Evolutionary conservation across 1,140 invertebrate genomes (phyloP).

Genomic region (Lineus longissimus): DNA sequence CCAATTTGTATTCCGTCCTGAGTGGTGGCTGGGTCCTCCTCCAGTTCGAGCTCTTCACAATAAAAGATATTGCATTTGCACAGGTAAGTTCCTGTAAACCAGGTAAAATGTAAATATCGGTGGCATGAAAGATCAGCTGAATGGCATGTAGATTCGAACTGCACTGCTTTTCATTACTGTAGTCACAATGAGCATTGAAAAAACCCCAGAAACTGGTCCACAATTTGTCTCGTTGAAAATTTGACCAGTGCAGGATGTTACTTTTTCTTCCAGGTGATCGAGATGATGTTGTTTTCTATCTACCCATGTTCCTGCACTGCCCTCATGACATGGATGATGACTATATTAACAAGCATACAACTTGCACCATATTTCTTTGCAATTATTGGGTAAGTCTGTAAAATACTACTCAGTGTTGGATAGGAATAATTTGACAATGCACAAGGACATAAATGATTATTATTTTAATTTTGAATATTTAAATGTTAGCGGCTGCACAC

Average conservation of each 20-base stretch:
- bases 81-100: conserved; percentile 21
- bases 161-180: too few species aligned
- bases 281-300: conserved; percentile 32
- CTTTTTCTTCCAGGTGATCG: conserved; percentile 28
- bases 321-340: conserved; percentile 30
- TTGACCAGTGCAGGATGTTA: too few species aligned
- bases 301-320: conserved; percentile 32
- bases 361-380: conserved; percentile 27
- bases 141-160: too few species aligned
- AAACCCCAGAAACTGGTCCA: too few species aligned
- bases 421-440: neutral
- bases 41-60: conserved; percentile 33
- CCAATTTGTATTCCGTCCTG: conserved; percentile 32
- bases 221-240: too few species aligned
- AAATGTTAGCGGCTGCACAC: too few species aligned
- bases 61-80: conserved; percentile 28
- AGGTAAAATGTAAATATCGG: neutral
- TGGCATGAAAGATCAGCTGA: too few species aligned
- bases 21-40: conserved; percentile 37
- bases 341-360: conserved; percentile 23
- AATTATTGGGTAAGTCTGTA: conserved; percentile 34
- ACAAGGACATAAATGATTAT: neutral
- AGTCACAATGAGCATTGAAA: too few species aligned
- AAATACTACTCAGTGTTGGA: too few species aligned
- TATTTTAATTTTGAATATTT: too few species aligned